phyloP scores from a whole-genome alignment of 35 echinoderm and acorn worm species.

The Apostichopus californicus region DNA sequence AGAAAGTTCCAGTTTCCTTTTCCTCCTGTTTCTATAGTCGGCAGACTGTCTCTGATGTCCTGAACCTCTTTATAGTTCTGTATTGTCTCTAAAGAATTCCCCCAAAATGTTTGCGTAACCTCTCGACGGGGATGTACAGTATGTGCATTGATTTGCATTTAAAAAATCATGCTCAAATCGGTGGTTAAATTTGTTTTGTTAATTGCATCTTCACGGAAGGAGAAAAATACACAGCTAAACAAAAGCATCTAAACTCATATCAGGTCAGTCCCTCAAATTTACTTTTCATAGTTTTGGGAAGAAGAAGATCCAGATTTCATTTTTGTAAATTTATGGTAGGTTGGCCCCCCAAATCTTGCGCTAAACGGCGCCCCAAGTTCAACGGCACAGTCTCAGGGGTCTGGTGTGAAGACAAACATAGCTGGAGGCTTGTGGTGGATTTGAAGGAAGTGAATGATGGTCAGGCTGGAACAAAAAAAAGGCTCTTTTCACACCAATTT shows the following conservation, averaged over 20 bases:
- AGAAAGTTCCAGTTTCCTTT: neutral
- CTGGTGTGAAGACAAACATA: neutral
- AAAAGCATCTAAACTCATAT: neutral
- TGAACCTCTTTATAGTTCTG: neutral
- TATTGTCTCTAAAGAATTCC: neutral
- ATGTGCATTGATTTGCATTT: slow-evolving; percentile 10
- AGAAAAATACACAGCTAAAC: neutral
- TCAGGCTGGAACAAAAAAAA: neutral
- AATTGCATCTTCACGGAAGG: slow-evolving; percentile 17
- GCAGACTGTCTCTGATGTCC: neutral
- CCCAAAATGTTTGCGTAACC: slow-evolving; percentile 7
- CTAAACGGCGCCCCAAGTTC: neutral
- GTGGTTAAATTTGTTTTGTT: neutral
- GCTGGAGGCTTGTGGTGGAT: neutral
- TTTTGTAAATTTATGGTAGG: neutral
- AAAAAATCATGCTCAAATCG: neutral
- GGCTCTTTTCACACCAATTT: neutral
- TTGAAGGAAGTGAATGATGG: neutral
- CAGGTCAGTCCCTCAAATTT: slow-evolving; percentile 7
- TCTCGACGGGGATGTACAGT: neutral
- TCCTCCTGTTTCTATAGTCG: neutral
- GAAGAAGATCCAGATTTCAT: neutral
- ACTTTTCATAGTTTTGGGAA: slow-evolving; percentile 20
- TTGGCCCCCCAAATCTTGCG: neutral
- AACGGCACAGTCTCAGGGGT: neutral